phyloP scores from a whole-genome alignment of 2,888 invertebrate genomes.

The Leptinotarsa tumamoca region DNA sequence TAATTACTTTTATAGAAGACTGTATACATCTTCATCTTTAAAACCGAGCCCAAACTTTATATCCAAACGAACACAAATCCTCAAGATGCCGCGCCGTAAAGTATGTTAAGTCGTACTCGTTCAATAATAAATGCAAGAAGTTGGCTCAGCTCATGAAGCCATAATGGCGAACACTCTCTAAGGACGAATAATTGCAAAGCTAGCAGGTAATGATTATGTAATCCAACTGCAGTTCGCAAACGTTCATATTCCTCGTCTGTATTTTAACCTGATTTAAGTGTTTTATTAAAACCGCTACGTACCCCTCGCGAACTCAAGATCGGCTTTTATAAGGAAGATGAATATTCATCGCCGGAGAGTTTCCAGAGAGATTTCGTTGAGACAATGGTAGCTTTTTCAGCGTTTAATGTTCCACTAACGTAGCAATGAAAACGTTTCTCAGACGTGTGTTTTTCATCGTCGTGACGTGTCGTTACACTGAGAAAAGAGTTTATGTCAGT shows the following conservation, averaged over 20 bases:
- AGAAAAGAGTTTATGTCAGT: conserved; percentile 33
- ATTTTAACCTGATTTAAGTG: conserved; percentile 57
- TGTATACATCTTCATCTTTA: too few species aligned
- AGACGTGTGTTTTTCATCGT: conserved; percentile 54
- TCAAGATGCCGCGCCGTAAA: not conserved
- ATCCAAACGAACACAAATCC: not conserved
- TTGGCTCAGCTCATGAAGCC: conserved; percentile 34
- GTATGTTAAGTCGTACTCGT: conserved; percentile 21
- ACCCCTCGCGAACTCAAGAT: conserved; percentile 54
- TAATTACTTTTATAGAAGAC: too few species aligned
- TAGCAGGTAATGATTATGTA: conserved; percentile 48
- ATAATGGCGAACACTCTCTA: conserved; percentile 36
- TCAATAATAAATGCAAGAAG: conserved; percentile 32
- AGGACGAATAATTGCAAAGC: conserved; percentile 45
- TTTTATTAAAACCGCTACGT: conserved; percentile 63
- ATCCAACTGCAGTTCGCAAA: conserved; percentile 46
- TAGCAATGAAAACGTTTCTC: conserved; percentile 57
- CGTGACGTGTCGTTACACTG: conserved; percentile 39
- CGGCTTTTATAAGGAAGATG: conserved; percentile 58
- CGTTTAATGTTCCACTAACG: conserved; percentile 52
- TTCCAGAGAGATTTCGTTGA: conserved; percentile 51
- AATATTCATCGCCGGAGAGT: conserved; percentile 59
- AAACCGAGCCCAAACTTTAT: too few species aligned
- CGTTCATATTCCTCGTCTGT: conserved; percentile 48
- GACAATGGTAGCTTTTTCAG: conserved; percentile 57